These are phyloP conservation scores for Drosophila anomelani DNA, from an alignment of 2,888 invertebrate genomes.

Conservation along the genomic window DNA sequence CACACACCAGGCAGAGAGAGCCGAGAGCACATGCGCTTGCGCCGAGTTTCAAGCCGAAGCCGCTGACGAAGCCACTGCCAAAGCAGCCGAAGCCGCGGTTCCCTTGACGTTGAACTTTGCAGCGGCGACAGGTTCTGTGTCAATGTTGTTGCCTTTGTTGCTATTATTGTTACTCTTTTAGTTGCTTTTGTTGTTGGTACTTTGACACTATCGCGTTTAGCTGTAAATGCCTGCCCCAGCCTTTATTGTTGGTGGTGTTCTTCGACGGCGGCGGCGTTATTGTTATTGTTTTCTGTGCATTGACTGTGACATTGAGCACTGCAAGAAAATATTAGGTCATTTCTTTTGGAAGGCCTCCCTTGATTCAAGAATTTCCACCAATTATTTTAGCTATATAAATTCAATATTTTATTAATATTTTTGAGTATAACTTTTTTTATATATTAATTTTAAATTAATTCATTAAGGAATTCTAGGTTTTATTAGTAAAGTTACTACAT, in stretches of 20 bases:
- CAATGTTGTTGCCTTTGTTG: slow-evolving; percentile 51
- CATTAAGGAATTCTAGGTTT: background rate
- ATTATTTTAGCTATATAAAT: too few species aligned
- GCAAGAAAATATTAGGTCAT: slow-evolving; percentile 6
- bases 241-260: slow-evolving; percentile 40
- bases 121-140: slow-evolving; percentile 74
- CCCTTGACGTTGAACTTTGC: slow-evolving; percentile 68
- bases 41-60: slow-evolving; percentile 37
- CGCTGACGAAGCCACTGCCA: slow-evolving; percentile 20
- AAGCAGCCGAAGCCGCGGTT: slow-evolving; percentile 13
- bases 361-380: background rate
- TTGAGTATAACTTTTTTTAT: too few species aligned
- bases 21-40: slow-evolving; percentile 71
- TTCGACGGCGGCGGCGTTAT: slow-evolving; percentile 7
- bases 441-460: too few species aligned
- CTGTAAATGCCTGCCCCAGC: slow-evolving; percentile 62
- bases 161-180: slow-evolving; percentile 6
- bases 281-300: slow-evolving; percentile 66
- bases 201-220: slow-evolving; percentile 71
- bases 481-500: background rate
- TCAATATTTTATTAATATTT: too few species aligned
- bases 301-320: slow-evolving; percentile 78
- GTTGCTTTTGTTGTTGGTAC: slow-evolving; percentile 41
- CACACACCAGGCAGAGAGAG: slow-evolving; percentile 21
- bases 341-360: fast-evolving